Percentiles rank a stretch among this genome's conserved stretches.
Conservation (phyloP, 2,797 vertebrate genomes). For the Nyctibius grandis region DNA sequence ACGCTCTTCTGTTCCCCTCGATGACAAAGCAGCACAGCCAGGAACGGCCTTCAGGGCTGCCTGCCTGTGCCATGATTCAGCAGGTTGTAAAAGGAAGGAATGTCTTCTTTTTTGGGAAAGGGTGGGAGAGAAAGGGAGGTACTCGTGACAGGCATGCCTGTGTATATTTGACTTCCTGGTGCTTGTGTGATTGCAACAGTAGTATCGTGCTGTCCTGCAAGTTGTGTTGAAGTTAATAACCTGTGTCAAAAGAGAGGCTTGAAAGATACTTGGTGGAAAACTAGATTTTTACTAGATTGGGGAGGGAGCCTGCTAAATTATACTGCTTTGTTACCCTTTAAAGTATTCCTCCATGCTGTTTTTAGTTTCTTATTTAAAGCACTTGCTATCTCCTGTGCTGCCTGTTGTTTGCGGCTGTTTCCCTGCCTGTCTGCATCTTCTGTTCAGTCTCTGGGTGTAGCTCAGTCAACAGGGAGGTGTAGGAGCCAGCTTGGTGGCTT, state of each 20-base stretch:
- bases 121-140: constrained; percentile 11
- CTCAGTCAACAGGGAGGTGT: neutral
- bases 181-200: neutral
- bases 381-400: neutral
- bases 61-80: constrained; percentile 60
- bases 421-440: neutral
- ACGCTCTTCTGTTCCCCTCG: neutral
- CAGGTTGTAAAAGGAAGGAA: constrained; percentile 55
- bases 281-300: neutral
- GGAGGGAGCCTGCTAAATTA: neutral
- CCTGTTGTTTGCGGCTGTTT: neutral
- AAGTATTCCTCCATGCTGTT: neutral
- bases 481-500: neutral
- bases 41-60: neutral
- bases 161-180: neutral
- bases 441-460: neutral
- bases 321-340: neutral
- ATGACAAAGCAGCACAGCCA: constrained; percentile 46
- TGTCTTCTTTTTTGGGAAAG: constrained; percentile 43
- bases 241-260: neutral
- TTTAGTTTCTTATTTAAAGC: neutral
- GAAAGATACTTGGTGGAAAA: neutral
- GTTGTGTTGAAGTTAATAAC: neutral
- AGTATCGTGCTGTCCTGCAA: neutral
- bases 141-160: neutral